Conservation (phyloP, 2,888 invertebrate species). For the Lithophane leautieri region DNA sequence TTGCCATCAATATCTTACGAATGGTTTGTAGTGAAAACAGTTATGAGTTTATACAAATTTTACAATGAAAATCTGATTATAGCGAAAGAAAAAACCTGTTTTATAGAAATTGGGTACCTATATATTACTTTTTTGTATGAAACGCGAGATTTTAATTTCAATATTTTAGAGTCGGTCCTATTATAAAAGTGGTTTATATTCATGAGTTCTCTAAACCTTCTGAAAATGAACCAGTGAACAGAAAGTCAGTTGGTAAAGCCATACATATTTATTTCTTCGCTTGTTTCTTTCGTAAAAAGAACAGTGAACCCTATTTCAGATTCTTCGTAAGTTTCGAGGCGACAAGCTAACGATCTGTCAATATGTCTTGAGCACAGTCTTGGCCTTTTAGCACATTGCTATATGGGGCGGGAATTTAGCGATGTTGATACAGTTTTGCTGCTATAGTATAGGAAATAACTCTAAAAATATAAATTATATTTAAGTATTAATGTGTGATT, state of each 20-base stretch:
- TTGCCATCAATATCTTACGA: slow-evolving; percentile 92
- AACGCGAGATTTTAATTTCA: background rate
- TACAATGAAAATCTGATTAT: background rate
- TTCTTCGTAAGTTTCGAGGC: slow-evolving; percentile 21
- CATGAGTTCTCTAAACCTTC: slow-evolving; percentile 16
- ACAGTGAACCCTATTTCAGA: slow-evolving; percentile 30
- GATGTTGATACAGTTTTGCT: slow-evolving; percentile 40
- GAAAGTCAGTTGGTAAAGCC: background rate
- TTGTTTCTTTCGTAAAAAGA: slow-evolving; percentile 13
- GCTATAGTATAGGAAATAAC: slow-evolving; percentile 3
- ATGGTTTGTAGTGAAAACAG: slow-evolving; percentile 68
- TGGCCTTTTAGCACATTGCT: slow-evolving; percentile 58
- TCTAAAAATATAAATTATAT: background rate
- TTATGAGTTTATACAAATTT: background rate
- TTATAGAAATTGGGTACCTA: background rate
- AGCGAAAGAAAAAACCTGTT: background rate
- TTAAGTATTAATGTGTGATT: background rate
- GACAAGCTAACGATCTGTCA: slow-evolving; percentile 59
- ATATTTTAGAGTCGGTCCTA: background rate
- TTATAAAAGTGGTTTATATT: slow-evolving; percentile 26
- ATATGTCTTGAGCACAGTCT: slow-evolving; percentile 53
- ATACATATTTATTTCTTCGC: slow-evolving; percentile 16
- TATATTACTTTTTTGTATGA: background rate
- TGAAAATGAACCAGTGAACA: slow-evolving; percentile 19
- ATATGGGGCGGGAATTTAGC: slow-evolving; percentile 10